Evolutionary conservation across 2,888 invertebrate genomes (phyloP).

Genomic region (Habrosyne pyritoides): DNA sequence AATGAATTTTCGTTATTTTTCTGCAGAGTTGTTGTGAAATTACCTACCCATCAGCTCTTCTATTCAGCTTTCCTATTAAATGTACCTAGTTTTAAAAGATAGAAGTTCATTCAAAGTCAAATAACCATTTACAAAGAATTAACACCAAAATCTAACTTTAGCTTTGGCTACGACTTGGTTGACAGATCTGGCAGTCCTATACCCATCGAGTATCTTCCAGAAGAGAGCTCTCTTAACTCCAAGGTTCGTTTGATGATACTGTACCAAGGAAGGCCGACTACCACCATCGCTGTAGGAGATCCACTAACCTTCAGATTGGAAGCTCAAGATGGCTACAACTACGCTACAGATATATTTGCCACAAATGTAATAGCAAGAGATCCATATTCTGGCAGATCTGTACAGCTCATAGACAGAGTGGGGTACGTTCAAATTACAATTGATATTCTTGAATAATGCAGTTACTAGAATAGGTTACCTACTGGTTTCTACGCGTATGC

Average conservation of each 20-base stretch:
- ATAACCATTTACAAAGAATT: constrained; percentile 25
- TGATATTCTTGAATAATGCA: neutral
- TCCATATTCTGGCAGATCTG: constrained; percentile 95
- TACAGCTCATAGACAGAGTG: constrained; percentile 94
- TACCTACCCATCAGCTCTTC: no score
- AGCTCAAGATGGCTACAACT: constrained; percentile 94
- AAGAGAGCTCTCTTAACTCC: constrained; percentile 95
- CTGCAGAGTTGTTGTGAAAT: no score
- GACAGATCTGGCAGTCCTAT: constrained; percentile 95
- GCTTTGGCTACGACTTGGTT: constrained; percentile 73
- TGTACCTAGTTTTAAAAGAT: neutral
- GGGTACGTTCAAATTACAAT: constrained; percentile 87
- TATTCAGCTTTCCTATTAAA: neutral
- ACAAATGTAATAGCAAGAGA: constrained; percentile 96
- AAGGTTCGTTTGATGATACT: constrained; percentile 93
- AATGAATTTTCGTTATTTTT: constrained; percentile 55
- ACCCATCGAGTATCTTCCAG: constrained; percentile 95
- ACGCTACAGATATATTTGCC: constrained; percentile 95
- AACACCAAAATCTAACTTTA: constrained; percentile 71
- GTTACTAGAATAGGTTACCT: neutral
- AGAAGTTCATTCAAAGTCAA: constrained; percentile 73
- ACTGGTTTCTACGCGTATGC: no score
- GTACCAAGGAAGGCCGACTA: constrained; percentile 95
- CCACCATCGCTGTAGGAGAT: constrained; percentile 96
- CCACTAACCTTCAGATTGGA: constrained; percentile 94